Evolutionary conservation across 2,797 vertebrate genomes (phyloP), one percentile per base, ranked within the genome.

Genomic region (Anableps anableps): DNA sequence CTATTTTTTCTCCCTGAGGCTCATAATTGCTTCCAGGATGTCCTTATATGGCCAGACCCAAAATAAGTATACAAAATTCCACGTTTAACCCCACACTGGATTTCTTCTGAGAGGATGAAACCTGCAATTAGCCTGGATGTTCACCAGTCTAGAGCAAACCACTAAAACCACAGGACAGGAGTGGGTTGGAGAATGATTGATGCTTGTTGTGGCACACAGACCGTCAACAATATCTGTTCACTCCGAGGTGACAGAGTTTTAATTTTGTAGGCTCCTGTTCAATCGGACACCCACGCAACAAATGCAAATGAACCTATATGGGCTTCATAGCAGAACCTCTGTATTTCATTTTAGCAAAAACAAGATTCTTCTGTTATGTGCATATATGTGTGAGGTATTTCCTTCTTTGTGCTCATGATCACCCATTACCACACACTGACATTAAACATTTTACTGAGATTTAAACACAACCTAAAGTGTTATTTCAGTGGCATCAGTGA

Each of bases 51-150:
- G 94, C 72, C 80, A 64, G 48, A 74, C 77, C 82, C 68, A 81
- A 88, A 93, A 92, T 89, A 87, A 83, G 71, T 70, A 68, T 70
- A 84, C 79, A 92, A 82, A 90, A 94, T 93, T 93, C 83, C 86
- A 92, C 88, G 89, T 93, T 91, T 86, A 88, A 93, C 90, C 91
- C 93, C 85, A 88, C 84, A 79, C 66, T 85, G 83, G 88, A 94
- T 92, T 89, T 91, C 78, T 76, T 78, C 86, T 84, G 31, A 90
- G 71, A 62, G 88, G 87, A 91, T 87, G 89, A 89, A 92, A 92
- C 92, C 78, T 90, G 90, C 93, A 94, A 96, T 96, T 94, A 95
- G 80, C 82, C 83, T 87, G 86, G 83, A 89, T 94, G 91, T 92
- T 93, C 91, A 85, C 80, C 87, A 87, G 92, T 93, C 89, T 92